phyloP scores from a whole-genome alignment of 2,888 invertebrate genomes.

The Euplexia lucipara region DNA sequence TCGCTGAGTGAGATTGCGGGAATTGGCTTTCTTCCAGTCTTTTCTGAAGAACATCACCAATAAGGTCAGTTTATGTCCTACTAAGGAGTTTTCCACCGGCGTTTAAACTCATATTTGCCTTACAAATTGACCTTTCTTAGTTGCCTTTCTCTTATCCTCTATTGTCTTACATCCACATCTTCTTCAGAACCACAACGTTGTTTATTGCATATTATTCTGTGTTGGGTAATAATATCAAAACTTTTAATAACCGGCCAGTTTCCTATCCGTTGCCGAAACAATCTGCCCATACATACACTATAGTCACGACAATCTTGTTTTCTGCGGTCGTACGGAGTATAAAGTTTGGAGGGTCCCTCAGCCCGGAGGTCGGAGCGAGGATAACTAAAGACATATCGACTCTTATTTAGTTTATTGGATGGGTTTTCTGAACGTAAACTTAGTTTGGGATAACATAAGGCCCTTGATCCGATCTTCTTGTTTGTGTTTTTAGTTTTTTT shows the following conservation, averaged over 20 bases:
- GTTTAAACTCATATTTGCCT: too few species aligned
- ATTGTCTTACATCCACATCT: too few species aligned
- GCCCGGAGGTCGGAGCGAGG: constrained; percentile 51
- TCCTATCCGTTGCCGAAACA: constrained; percentile 22
- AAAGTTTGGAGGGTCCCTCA: constrained; percentile 58
- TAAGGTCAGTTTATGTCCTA: too few species aligned
- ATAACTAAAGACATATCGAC: constrained; percentile 66
- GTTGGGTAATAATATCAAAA: not conserved
- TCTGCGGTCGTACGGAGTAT: constrained; percentile 50
- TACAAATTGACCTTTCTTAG: too few species aligned
- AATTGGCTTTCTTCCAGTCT: too few species aligned
- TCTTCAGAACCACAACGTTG: too few species aligned
- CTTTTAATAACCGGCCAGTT: constrained; percentile 2
- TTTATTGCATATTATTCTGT: too few species aligned
- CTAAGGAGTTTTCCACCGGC: too few species aligned
- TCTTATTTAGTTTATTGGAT: constrained; percentile 68
- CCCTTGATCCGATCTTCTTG: constrained; percentile 53
- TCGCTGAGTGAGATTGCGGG: too few species aligned
- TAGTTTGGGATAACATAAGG: constrained; percentile 61
- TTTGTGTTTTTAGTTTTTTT: constrained; percentile 41
- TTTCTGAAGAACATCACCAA: too few species aligned
- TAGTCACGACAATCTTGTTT: constrained; percentile 48
- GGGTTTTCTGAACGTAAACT: constrained; percentile 60
- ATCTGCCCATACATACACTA: constrained; percentile 9
- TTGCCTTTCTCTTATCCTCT: too few species aligned